Evolutionary conservation across 1,140 invertebrate species (phyloP).

Genomic region (Ips typographus): DNA sequence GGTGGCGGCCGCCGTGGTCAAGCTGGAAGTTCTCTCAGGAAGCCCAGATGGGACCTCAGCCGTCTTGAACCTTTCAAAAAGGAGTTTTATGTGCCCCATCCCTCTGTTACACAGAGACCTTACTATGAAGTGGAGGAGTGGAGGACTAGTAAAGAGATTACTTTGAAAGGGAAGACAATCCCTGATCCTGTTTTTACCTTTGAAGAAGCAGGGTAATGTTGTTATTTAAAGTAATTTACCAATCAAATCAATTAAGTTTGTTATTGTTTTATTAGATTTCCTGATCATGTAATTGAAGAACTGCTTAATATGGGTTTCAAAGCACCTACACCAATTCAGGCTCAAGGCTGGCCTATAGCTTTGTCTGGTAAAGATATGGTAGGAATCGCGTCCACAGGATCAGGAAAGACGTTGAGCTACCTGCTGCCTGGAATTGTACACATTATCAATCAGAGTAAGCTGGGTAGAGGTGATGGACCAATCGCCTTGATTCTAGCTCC

Average conservation of each 20-base stretch:
- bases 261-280: slow-evolving; percentile 54
- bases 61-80: slow-evolving; percentile 86
- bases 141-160: slow-evolving; percentile 76
- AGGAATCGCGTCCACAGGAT: slow-evolving; percentile 95
- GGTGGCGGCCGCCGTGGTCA: slow-evolving; percentile 55
- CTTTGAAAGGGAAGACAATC: slow-evolving; percentile 68
- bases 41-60: slow-evolving; percentile 72
- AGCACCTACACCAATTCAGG: slow-evolving; percentile 86
- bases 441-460: slow-evolving; percentile 85
- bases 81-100: slow-evolving; percentile 86
- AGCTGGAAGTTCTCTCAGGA: slow-evolving; percentile 59
- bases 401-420: slow-evolving; percentile 87
- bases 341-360: slow-evolving; percentile 92
- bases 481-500: slow-evolving; percentile 91
- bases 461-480: slow-evolving; percentile 84
- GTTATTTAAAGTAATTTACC: slow-evolving; percentile 1
- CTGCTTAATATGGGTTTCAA: slow-evolving; percentile 82
- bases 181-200: slow-evolving; percentile 80
- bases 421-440: slow-evolving; percentile 87
- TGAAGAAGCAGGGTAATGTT: slow-evolving; percentile 65
- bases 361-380: slow-evolving; percentile 90
- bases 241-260: slow-evolving; percentile 50
- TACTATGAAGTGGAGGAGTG: slow-evolving; percentile 74
- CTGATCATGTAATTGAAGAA: slow-evolving; percentile 76
- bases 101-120: slow-evolving; percentile 68